Conservation (phyloP, 2,113 vertebrate species). For the Bubo scandiacus region DNA sequence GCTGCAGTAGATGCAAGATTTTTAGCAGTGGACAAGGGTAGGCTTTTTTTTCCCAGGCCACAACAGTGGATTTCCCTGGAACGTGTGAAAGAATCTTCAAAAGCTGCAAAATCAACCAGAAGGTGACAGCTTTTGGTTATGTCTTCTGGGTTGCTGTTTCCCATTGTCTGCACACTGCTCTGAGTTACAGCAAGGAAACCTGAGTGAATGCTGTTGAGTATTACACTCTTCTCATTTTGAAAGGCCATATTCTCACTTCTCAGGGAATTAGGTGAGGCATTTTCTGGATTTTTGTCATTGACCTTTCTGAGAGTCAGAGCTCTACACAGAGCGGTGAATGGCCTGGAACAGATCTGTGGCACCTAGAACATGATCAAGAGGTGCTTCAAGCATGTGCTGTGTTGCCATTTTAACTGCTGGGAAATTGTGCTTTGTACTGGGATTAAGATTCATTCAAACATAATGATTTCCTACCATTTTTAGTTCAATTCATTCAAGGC, state of each 20-base stretch:
- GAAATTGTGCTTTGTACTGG: not conserved
- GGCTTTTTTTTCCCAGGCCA: not conserved
- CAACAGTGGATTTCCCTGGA: not conserved
- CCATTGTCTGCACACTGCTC: not conserved
- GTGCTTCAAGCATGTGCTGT: rapidly evolving
- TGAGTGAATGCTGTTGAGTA: rapidly evolving
- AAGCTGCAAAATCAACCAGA: not conserved
- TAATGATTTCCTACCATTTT: not conserved
- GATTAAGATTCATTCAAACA: not conserved
- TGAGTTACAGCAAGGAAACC: not conserved
- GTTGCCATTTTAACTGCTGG: not conserved
- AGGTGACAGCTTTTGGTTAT: not conserved
- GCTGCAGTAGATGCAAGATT: not conserved
- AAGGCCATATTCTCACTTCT: not conserved
- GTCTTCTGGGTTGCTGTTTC: not conserved
- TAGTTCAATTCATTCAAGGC: not conserved
- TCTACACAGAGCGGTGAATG: not conserved
- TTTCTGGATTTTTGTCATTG: not conserved
- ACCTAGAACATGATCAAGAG: not conserved
- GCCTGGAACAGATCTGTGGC: not conserved
- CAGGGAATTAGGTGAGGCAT: not conserved
- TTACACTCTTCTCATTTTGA: not conserved
- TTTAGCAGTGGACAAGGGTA: not conserved
- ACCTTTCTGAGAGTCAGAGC: not conserved
- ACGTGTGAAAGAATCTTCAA: not conserved